A percentile compares a stretch with the other conserved stretches of the same genome.
Conservation (phyloP, 2,888 invertebrate genomes). For the Chydorus sphaericus region DNA sequence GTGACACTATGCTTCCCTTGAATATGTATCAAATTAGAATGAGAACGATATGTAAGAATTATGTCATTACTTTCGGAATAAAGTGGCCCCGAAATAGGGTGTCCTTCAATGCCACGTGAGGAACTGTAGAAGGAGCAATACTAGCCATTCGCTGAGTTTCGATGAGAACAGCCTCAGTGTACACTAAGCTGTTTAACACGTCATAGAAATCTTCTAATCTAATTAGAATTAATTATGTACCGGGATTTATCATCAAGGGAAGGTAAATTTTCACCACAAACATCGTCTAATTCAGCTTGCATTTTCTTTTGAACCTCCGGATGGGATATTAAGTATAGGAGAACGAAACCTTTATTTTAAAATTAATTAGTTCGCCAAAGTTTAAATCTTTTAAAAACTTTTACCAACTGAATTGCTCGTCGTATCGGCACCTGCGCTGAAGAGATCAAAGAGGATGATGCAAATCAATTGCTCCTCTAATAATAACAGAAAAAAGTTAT, state of each 20-base stretch:
- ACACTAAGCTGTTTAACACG: slow-evolving; percentile 32
- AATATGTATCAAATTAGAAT: too few relatives aligned
- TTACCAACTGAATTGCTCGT: slow-evolving; percentile 13
- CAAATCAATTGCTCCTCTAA: not conserved
- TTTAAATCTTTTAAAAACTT: not conserved
- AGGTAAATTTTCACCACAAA: slow-evolving; percentile 16
- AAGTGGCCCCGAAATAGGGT: slow-evolving; percentile 39
- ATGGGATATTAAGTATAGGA: slow-evolving; percentile 20
- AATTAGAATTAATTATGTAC: too few relatives aligned
- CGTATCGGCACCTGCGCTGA: slow-evolving; percentile 17
- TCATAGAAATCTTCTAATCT: too few relatives aligned
- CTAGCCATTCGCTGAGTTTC: slow-evolving; percentile 35
- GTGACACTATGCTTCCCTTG: slow-evolving; percentile 34
- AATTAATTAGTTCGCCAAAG: slow-evolving; percentile 15
- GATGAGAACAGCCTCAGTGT: slow-evolving; percentile 37
- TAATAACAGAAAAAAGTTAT: too few relatives aligned
- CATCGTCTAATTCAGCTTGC: slow-evolving; percentile 19
- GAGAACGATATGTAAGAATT: too few relatives aligned
- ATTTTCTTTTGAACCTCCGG: slow-evolving; percentile 20
- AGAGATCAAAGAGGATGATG: slow-evolving; percentile 19
- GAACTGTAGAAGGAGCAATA: slow-evolving; percentile 35
- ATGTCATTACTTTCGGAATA: slow-evolving; percentile 32
- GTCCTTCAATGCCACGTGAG: slow-evolving; percentile 36
- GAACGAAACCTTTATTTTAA: slow-evolving; percentile 17
- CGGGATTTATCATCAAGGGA: slow-evolving; percentile 16